Percentiles rank a stretch among this genome's conserved stretches.
Evolutionary conservation across 2,797 vertebrate genomes (phyloP).

Genomic region (Microctenopoma lineatum): DNA sequence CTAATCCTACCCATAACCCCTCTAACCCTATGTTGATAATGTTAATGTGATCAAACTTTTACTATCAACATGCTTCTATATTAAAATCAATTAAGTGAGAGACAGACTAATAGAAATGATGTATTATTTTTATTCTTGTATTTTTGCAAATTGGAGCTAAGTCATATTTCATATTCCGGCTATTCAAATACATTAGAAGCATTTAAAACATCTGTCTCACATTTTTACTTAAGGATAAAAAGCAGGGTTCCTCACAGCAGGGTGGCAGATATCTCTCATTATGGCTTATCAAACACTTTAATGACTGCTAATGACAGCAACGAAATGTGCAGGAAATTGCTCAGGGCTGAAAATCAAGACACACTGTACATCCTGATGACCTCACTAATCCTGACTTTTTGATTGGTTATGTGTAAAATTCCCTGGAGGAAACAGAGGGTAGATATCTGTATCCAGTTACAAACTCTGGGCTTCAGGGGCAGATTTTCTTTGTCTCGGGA

Average conservation of each 20-base stretch:
- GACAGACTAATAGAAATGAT: neutral
- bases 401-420: constrained; percentile 45
- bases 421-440: constrained; percentile 41
- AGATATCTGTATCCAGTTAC: constrained; percentile 58
- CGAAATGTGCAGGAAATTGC: constrained; percentile 38
- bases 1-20: too few relatives aligned
- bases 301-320: constrained; percentile 41
- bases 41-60: neutral
- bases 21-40: too few relatives aligned
- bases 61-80: neutral
- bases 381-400: constrained; percentile 48
- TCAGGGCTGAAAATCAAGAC: constrained; percentile 39
- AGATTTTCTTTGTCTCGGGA: constrained; percentile 47
- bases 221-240: constrained; percentile 18
- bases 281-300: constrained; percentile 32
- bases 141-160: constrained; percentile 1
- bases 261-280: constrained; percentile 17
- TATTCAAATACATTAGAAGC: neutral
- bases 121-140: constrained; percentile 9
- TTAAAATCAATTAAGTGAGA: neutral
- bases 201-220: constrained; percentile 11
- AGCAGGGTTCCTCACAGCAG: constrained; percentile 1
- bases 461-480: constrained; percentile 44
- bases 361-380: constrained; percentile 32
- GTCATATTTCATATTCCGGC: constrained; percentile 19